Evolutionary conservation across 2,888 invertebrate species (phyloP).

Genomic region (Troglohyphantes excavatus): DNA sequence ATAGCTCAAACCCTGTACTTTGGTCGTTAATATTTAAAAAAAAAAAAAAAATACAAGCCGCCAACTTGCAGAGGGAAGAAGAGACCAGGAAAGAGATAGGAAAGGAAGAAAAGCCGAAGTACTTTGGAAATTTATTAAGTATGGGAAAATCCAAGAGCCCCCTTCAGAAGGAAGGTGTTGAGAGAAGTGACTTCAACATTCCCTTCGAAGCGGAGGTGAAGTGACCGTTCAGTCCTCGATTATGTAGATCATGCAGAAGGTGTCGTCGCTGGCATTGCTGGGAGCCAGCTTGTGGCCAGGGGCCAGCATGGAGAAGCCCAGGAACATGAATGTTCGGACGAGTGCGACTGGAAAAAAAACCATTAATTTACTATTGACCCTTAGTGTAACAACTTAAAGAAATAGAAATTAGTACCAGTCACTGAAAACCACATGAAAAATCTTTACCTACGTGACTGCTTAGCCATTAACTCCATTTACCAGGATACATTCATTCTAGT

Average conservation of each 20-base stretch:
- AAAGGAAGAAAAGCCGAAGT: constrained; percentile 64
- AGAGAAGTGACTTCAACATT: constrained; percentile 57
- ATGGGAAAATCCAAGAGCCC: constrained; percentile 74
- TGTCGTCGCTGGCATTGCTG: constrained; percentile 85
- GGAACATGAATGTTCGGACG: constrained; percentile 97
- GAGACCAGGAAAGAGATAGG: neutral
- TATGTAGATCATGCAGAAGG: constrained; percentile 86
- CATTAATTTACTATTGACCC: too few species aligned
- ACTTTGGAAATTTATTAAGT: constrained; percentile 73
- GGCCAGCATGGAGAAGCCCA: constrained; percentile 94
- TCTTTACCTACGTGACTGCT: too few species aligned
- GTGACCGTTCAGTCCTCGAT: constrained; percentile 80
- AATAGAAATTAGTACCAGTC: too few species aligned
- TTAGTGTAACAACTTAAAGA: too few species aligned
- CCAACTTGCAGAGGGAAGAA: constrained; percentile 37
- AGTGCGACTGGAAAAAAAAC: constrained; percentile 87
- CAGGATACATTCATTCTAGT: too few species aligned
- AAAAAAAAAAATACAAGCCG: constrained; percentile 34
- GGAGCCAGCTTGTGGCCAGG: constrained; percentile 91
- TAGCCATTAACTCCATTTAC: neutral
- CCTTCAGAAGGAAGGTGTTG: constrained; percentile 25
- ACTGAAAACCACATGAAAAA: too few species aligned
- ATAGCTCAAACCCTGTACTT: too few species aligned
- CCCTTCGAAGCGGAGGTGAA: constrained; percentile 25
- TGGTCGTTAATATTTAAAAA: too few species aligned